Percentiles rank a stretch among this genome's conserved stretches.
Conservation (phyloP, 1,140 invertebrate species). For the Orius insidiosus region DNA sequence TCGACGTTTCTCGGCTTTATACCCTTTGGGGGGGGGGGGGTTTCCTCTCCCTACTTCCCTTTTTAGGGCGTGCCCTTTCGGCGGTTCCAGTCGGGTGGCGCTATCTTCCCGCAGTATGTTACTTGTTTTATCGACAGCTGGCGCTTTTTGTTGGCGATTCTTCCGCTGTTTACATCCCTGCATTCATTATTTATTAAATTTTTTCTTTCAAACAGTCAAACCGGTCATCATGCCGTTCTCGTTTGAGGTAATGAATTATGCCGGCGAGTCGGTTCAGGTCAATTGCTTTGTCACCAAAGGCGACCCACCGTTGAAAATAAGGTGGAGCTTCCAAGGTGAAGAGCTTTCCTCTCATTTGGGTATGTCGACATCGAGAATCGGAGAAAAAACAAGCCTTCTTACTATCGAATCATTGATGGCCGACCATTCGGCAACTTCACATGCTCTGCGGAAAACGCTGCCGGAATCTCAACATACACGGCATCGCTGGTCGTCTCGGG, state of each 20-base stretch:
- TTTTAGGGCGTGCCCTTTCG: no score
- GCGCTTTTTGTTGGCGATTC: no score
- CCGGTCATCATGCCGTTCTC: conserved; percentile 42
- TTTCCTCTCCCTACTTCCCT: no score
- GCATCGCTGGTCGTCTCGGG: conserved; percentile 46
- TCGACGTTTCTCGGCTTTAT: no score
- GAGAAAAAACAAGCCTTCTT: conserved; percentile 53
- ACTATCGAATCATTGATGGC: conserved; percentile 60
- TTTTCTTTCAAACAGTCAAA: conserved; percentile 27
- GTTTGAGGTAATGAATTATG: conserved; percentile 31
- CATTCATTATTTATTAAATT: not conserved
- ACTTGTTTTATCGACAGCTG: no score
- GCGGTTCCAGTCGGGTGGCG: no score
- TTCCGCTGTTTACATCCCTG: no score
- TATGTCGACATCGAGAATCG: conserved; percentile 40
- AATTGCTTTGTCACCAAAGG: conserved; percentile 55
- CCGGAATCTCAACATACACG: conserved; percentile 48
- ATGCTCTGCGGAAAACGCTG: conserved; percentile 55
- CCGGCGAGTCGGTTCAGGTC: conserved; percentile 27
- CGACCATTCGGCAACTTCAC: conserved; percentile 54
- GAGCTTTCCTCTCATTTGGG: conserved; percentile 31
- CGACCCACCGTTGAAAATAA: conserved; percentile 53
- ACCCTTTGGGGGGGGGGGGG: no score
- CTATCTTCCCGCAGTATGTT: no score
- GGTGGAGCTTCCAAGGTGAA: conserved; percentile 39